phyloP scores from a whole-genome alignment of 2,113 vertebrate genomes.

The Leptobrachium leishanense region DNA sequence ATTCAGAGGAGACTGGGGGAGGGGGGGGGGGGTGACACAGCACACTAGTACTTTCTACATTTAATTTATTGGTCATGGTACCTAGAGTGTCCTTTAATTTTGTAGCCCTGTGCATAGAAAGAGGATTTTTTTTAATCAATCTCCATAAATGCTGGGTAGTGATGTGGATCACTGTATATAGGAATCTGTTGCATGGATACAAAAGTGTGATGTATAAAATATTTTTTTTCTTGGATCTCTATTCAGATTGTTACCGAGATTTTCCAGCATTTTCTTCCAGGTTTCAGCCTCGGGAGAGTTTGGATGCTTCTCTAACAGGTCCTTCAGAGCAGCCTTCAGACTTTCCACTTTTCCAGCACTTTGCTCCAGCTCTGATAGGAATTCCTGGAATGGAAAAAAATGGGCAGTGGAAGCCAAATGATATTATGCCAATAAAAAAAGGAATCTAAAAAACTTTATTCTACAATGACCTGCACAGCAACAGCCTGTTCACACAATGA shows the following conservation, averaged over 20 bases:
- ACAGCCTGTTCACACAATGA: background rate
- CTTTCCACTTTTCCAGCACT: constrained; percentile 86
- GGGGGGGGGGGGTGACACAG: too few species aligned
- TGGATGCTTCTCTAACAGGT: constrained; percentile 81
- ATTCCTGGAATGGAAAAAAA: constrained; percentile 69
- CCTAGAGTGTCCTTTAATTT: too few species aligned
- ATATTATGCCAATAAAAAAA: background rate
- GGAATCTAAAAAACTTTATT: background rate
- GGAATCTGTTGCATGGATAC: too few species aligned
- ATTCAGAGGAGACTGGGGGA: too few species aligned
- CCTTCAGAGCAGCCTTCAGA: constrained; percentile 79
- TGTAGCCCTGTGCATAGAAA: too few species aligned
- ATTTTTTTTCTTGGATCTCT: too few species aligned
- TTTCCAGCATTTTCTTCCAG: constrained; percentile 89
- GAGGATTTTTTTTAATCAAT: too few species aligned
- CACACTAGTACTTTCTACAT: too few species aligned
- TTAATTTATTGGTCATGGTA: too few species aligned
- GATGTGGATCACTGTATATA: too few species aligned
- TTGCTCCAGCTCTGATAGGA: constrained; percentile 85
- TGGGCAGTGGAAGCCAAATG: background rate
- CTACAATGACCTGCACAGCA: background rate
- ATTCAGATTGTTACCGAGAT: constrained; percentile 78
- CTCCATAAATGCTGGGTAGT: too few species aligned
- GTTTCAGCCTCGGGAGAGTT: constrained; percentile 85
- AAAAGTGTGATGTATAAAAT: too few species aligned